Evolutionary conservation across 2,888 invertebrate genomes (phyloP).

Genomic region (Clivina fossor): DNA sequence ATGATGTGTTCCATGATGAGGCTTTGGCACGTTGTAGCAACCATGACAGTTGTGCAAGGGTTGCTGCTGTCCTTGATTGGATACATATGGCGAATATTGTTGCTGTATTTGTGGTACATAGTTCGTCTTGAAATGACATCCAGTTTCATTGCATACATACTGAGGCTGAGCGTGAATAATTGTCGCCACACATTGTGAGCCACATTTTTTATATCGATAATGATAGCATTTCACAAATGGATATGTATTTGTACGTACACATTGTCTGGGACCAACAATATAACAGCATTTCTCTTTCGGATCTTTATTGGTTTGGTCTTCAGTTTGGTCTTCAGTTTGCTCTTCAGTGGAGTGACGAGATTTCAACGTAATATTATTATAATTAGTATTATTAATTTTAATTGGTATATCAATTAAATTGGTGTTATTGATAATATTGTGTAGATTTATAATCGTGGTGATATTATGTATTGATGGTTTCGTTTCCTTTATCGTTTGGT

Average conservation of each 20-base stretch:
- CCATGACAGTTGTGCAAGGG: constrained; percentile 45
- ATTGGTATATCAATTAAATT: constrained; percentile 52
- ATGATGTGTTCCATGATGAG: constrained; percentile 13
- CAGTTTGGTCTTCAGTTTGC: constrained; percentile 11
- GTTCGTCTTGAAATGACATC: constrained; percentile 46
- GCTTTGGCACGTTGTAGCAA: constrained; percentile 48
- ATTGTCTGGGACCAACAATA: constrained; percentile 51
- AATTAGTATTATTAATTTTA: constrained; percentile 49
- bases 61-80: constrained; percentile 43
- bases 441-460: constrained; percentile 52
- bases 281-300: constrained; percentile 46
- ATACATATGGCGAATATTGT: constrained; percentile 48
- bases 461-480: constrained; percentile 46
- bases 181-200: constrained; percentile 46
- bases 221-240: constrained; percentile 50
- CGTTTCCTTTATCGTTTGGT: constrained; percentile 17
- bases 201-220: constrained; percentile 46
- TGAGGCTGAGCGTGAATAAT: constrained; percentile 50
- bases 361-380: constrained; percentile 49
- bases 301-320: constrained; percentile 9
- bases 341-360: constrained; percentile 6
- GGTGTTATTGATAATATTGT: constrained; percentile 52
- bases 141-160: constrained; percentile 39
- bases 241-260: constrained; percentile 43
- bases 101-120: constrained; percentile 51